Base-by-base conservation (phyloP, 2,113 vertebrate species). In the Gymnorhina tibicen region DNA sequence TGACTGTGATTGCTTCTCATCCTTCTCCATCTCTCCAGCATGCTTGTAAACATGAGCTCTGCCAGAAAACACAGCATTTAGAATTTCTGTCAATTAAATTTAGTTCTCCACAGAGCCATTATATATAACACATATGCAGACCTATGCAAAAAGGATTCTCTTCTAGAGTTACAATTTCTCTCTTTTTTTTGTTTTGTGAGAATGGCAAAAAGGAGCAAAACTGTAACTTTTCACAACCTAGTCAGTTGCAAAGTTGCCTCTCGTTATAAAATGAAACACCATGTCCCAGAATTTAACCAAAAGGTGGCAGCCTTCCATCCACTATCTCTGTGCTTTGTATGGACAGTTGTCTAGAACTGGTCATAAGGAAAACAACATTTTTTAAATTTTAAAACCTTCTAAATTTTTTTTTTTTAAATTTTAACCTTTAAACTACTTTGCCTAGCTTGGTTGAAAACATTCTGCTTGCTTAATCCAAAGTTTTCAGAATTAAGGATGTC, bases 221-320 rank as follows among this genome's bases (percentile, higher is more conserved):
- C 6, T 8, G 26, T 83, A 59, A 67, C 27, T 55, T 59, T 44
- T 33, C 42, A 20, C 19, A 53, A 47, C 20, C 4, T 26, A 22
- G 12, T 75, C 30, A 46, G 24, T n/a, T 62, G 16, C 47, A 37
- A 74, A 70, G 27, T 35, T 72, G 35, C 35, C 27, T 66, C 64
- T 82, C n/a, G 46, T 44, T 66, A n/a, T 6, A 50, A 82, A 85
- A 75, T 46, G 26, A 62, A 63, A 81, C 33, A 32, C 46, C 28
- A 10, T 1, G 2, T 75, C 73, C 24, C 49, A 64, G 44, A 83
- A 75, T 55, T 41, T 52, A 76, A 89, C 89, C 84, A 69, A 95
- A 86, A 96, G 89, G 49, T 86, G 67, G 58, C 91, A 96, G 83
- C 59, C 72, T 96, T 86, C 91, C 26, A 70, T 91, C 78, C 78